Base-by-base conservation (phyloP, 2,113 vertebrate species). In the Gavia stellata region DNA sequence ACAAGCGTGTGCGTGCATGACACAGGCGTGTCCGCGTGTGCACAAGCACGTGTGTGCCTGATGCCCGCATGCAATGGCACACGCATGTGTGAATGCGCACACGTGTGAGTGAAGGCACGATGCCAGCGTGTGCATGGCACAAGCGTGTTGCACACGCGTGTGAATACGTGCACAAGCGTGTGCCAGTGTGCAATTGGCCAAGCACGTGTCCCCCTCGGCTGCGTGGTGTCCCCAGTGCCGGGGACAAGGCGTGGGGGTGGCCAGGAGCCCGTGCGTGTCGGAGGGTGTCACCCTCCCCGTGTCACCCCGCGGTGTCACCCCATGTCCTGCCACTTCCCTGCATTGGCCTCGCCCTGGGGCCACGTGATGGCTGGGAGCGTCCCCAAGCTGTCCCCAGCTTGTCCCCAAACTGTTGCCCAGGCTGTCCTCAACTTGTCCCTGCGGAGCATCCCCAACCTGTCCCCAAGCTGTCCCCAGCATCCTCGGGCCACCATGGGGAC, bases 61-160 rank as follows among this genome's bases (percentile, higher is more conserved):
- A 14, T 9, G 66, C 66, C 33, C 1, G 7, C 19, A 1, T 18
- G 38, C 38, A 7, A 10, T 3, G 1, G 24, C 73, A 6, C 15
- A 8, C 10, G 21, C 45, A 0, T 1, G 42, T 14, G 40, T 12
- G 42, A 28, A 3, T 3, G 13, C 3, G 40, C 31, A 9, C 66
- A 9, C 9, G 8, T 3, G 29, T 8, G 66, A 5, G 33, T 12
- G 28, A 38, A 8, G 2, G 31, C 42, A 6, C 6, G 42, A 2
- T 17, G 33, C 14, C 2, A 3, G n/a, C 19, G 10, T 8, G 14
- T 17, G n/a, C 28, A 1, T 2, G 12, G 50, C 2, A 15, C 20
- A 2, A 36, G 7, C 21, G 8, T 3, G 6, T 21, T 3, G 40
- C 53, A 17, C 42, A 3, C 6, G 7, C 14, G 18, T 5, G 23